Evolutionary conservation across 2,113 vertebrate genomes (phyloP), one percentile per base, ranked within the genome.

Genomic region (Ardeotis arabs): DNA sequence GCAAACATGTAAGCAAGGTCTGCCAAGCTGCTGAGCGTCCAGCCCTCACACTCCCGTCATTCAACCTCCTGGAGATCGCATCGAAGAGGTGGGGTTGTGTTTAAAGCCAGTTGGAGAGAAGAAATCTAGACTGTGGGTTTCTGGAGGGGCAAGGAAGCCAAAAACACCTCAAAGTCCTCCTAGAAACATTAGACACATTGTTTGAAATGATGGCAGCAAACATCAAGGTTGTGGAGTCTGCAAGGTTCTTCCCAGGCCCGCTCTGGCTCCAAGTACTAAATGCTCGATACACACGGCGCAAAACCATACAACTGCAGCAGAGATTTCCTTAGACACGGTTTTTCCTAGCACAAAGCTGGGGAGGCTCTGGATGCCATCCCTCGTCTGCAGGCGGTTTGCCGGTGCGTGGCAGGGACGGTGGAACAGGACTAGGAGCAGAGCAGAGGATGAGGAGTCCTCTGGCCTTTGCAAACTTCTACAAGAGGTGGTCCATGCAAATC

Each of bases 71-170:
- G 87, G 49, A 75, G 74, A 85, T 69, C 50, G 2, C 82, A 33
- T 3, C 6, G 12, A 41, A 75, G 82, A 83, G 53, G 70, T 84
- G 89, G 66, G 78, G 29, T 16, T 47, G 27, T 81, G 75, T 44
- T 77, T 78, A 63, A 66, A 85, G 84, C 58, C 93, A 82, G 62
- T 19, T 90, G 91, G 55, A 90, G 84, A 73, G 89, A 45, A 91
- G 64, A 69, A 86, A 39, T 59, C 29, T 41, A 88, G 82, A 77
- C 84, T 92, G 82, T 11, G 50, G 50, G 47, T 55, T 94, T 90
- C 67, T 88, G 85, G 52, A 95, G 68, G 70, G 45, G 10, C 41
- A 20, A 27, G 75, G 63, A 62, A 70, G 75, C 58, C 87, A 86
- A 74, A 83, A 41, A 3, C 75, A 85, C 50, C 79, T 73, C 67